A percentile compares a stretch with the other conserved stretches of the same genome.
phyloP scores from a whole-genome alignment of 2,113 vertebrate species.

The Scalopus aquaticus region DNA sequence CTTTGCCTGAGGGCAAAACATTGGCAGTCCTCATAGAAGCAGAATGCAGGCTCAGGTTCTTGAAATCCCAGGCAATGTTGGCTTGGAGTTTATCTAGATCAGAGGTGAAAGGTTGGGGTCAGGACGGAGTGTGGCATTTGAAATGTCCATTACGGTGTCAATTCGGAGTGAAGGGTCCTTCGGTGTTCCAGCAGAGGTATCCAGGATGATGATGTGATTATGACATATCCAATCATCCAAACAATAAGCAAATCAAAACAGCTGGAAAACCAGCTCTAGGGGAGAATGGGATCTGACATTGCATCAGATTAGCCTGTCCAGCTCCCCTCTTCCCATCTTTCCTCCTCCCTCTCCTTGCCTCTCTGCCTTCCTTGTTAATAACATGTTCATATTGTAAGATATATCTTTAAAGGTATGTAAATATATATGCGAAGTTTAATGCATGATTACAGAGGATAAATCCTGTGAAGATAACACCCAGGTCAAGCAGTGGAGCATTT shows the following conservation, averaged over 20 bases:
- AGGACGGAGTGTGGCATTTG: neutral
- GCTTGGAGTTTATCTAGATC: constrained; percentile 13
- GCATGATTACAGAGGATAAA: neutral
- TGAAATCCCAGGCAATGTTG: neutral
- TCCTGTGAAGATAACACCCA: neutral
- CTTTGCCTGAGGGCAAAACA: constrained; percentile 80
- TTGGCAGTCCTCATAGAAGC: constrained; percentile 62
- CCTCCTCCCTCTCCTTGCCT: neutral
- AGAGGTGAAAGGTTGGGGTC: constrained; percentile 13
- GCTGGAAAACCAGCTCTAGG: neutral
- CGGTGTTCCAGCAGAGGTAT: neutral
- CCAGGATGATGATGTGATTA: neutral
- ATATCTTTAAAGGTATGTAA: neutral
- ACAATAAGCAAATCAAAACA: neutral
- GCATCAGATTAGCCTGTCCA: neutral
- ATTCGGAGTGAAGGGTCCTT: neutral
- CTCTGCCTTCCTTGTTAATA: neutral
- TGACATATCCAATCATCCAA: neutral
- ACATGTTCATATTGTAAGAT: neutral
- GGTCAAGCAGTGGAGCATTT: neutral
- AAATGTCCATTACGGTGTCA: neutral
- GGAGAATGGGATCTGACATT: neutral
- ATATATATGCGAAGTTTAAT: neutral
- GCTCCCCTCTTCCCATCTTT: neutral
- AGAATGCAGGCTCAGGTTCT: constrained; percentile 16